Evolutionary conservation across 2,113 vertebrate genomes (phyloP), one percentile per base, ranked within the genome.

Genomic region (Scomber scombrus): DNA sequence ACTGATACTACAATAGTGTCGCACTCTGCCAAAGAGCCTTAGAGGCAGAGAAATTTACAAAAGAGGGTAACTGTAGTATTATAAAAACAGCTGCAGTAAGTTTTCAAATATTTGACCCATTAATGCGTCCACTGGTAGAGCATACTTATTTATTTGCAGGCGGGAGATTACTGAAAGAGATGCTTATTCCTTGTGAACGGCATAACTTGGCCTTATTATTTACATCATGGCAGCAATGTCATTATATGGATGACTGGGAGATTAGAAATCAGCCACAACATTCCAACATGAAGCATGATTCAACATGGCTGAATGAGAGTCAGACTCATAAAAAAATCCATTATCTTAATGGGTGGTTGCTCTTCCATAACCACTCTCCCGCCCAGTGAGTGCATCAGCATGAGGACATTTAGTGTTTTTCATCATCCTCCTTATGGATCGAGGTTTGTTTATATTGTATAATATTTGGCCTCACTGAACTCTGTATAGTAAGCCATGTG

Each of bases 291-390:
- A 76, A 19, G 69, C 57, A 62, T 69, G 71, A 60, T 19, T 63
- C 56, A 69, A 16, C 65, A 56, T 57, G 55, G 56, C 26, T 68
- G 52, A 26, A 75, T 71, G 29, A 61, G 46, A 84, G 74, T 63
- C 62, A 23, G 40, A 40, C 60, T 83, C 74, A 78, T 81, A 64
- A 77, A 84, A 84, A 80, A 64, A 81, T 68, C 45, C 19, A 82
- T 84, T 80, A 71, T 72, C 61, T 14, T 79, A 77, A 84, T 85
- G 46, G 64, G 34, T 55, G 43, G 19, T 62, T 61, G 29, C 19
- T 21, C 46, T n/a, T 15, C 26, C 15, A 68, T 18, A 60, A 43
- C 64, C 70, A 34, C 31, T 63, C 29, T 16, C 11, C 11, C 12
- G 8, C 34, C 46, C 49, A 50, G 12, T 13, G 26, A 52, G 69